Evolutionary conservation across 2,797 vertebrate genomes (phyloP).

Genomic region (Brachymystax lenok): DNA sequence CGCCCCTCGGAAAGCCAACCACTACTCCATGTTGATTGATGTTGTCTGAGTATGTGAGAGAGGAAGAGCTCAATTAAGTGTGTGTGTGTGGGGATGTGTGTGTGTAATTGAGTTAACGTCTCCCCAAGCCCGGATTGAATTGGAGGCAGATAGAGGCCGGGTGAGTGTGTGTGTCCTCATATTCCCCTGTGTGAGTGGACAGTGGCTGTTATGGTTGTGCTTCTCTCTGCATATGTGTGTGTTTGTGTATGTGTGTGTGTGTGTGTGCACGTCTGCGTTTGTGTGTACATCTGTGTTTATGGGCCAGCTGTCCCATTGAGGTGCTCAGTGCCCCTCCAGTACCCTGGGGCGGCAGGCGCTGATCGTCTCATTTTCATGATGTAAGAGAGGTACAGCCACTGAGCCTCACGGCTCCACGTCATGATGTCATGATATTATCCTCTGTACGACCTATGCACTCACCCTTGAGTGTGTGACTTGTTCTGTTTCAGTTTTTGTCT

Average conservation of each 20-base stretch:
- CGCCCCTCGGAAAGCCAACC: conserved; percentile 37
- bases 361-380: conserved; percentile 27
- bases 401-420: conserved; percentile 8
- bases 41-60: conserved; percentile 43
- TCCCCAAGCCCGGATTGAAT: conserved; percentile 53
- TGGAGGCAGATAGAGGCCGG: conserved; percentile 57
- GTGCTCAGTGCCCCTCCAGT: neutral
- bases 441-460: conserved; percentile 12
- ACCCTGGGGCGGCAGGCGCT: conserved; percentile 17
- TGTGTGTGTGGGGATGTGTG: conserved; percentile 25
- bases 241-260: conserved; percentile 11
- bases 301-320: conserved; percentile 40
- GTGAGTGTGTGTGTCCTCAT: conserved; percentile 31
- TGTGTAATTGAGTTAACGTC: conserved; percentile 60
- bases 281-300: conserved; percentile 19
- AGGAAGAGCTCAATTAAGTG: conserved; percentile 56
- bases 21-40: conserved; percentile 52
- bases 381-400: conserved; percentile 17
- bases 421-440: conserved; percentile 43
- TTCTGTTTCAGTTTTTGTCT: neutral
- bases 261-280: conserved; percentile 1
- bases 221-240: neutral
- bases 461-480: neutral
- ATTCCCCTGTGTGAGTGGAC: neutral
- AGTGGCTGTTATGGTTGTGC: conserved; percentile 12